Base-by-base conservation (phyloP, 1,140 invertebrate genomes). In the Gryllus bimaculatus region DNA sequence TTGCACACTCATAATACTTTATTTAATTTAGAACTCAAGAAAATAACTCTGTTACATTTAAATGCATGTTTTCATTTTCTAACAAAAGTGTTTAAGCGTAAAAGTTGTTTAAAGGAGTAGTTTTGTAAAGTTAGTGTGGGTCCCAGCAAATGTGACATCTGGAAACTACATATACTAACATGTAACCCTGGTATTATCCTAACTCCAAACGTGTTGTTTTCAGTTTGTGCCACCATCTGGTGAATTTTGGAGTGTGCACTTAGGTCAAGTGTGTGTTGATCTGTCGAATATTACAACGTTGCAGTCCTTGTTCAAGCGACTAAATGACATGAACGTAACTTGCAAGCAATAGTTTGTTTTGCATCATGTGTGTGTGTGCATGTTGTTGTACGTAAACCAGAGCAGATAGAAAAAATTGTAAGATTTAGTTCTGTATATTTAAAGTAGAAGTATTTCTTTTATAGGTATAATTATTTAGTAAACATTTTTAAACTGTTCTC, bases 281-380 rank as follows among this genome's bases (percentile, higher is more conserved):
- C 76, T 49, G 15, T 77, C 47, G n/a, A 77, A 77, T 77, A 48
- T 77, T 20, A 48, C 76, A 77, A 48, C 76, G 47, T 20, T 77
- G 47, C 76, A 48, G 48, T 47, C 76, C 76, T 47, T 77, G 47
- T 49, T 77, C 76, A 77, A 48, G 76, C 47, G 21, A 20, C n/a
- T 77, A 20, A 48, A 47, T 77, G 76, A 77, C 13, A 77, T 47
- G 48, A 77, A 77, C n/a, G 76, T 77, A 77, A 75, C 74, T n/a
- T 39, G 26, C n/a, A 12, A n/a, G 74, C 21, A n/a, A 47, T 39
- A 47, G 47, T 8, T 77, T 20, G 48, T n/a, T 77, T 47, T 76
- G 13, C 48, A 48, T 76, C 7, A 47, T 76, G 75, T 76, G 75
- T 13, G 47, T 77, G 13, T 49, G 12, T 77, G 74, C 74, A 48